These are phyloP conservation scores for Megalurothrips usitatus DNA, from an alignment of 2,888 invertebrate genomes.

Conservation along the genomic window DNA sequence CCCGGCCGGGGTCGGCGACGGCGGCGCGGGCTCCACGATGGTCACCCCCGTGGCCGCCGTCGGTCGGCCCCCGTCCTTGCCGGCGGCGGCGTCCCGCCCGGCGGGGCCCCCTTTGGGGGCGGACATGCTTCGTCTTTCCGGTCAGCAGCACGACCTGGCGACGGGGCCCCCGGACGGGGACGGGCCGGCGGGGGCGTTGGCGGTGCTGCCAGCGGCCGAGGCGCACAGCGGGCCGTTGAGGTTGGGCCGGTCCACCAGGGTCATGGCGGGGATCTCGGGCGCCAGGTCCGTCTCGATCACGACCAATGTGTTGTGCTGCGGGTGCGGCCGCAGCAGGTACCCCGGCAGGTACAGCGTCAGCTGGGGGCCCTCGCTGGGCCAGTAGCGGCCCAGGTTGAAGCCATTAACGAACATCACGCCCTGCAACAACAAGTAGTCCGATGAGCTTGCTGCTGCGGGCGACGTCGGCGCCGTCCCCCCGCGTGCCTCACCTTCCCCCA, in stretches of 20 bases:
- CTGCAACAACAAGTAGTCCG: constrained; percentile 34
- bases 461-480: neutral
- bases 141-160: constrained; percentile 1
- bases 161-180: neutral
- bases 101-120: too few species aligned
- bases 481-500: constrained; percentile 41
- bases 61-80: neutral
- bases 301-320: constrained; percentile 38
- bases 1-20: neutral
- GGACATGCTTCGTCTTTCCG: neutral
- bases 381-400: constrained; percentile 41
- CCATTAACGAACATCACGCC: constrained; percentile 42
- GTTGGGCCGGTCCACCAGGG: neutral
- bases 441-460: too few species aligned
- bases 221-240: neutral
- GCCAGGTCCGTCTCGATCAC: constrained; percentile 39
- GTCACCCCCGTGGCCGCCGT: neutral
- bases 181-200: neutral
- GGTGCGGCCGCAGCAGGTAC: constrained; percentile 37
- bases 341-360: constrained; percentile 41
- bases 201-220: neutral
- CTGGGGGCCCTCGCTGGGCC: constrained; percentile 41
- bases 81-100: too few species aligned
- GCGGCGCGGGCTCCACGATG: neutral
- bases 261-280: constrained; percentile 5